Base-by-base conservation (phyloP, 2,797 vertebrate species). In the Cyclopterus lumpus region DNA sequence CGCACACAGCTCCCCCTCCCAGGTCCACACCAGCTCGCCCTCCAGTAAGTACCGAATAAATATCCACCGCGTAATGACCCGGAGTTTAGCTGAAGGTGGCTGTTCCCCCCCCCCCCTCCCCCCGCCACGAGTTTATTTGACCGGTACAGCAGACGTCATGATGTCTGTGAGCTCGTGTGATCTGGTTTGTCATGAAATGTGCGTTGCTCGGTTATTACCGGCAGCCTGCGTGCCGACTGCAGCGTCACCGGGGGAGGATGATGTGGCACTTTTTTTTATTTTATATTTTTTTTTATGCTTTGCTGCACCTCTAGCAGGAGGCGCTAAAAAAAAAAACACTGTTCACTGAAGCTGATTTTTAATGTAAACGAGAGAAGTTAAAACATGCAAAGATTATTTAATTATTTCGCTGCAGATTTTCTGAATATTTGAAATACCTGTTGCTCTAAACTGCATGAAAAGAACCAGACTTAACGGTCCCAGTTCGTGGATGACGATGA, bases 41-140 rank as follows among this genome's bases (percentile, higher is more conserved):
- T 97, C 97, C 38, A 95, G 98, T 99, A 90, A 98, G 98, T 96
- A 55, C 22, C n/a, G n/a, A n/a, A n/a, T n/a, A n/a, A n/a, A n/a
- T n/a, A n/a, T n/a, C 49, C 32, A 40, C 49, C 20, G 32, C 10
- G 20, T 44, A 11, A 34, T 72, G 30, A 26, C 46, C 22, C 16
- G n/a, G 34, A 64, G 68, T 69, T 20, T 18, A 42, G 46, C 51
- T 40, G 54, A 3, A 42, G 62, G 2, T 63, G n/a, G 14, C 40
- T 2, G 16, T 53, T 82, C 55, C 67, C 34, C 26, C 26, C 28
- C 26, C n/a, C n/a, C n/a, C n/a, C n/a, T n/a, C n/a, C n/a, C n/a
- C n/a, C n/a, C n/a, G n/a, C 20, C 20, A 9, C 12, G 40, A 65
- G 44, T 53, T 22, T 24, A 6, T 4, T 8, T 9, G 8, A 34